A percentile compares a stretch with the other conserved stretches of the same genome.
These are phyloP conservation scores for Pristionchus entomophagus DNA, from an alignment of 2,888 invertebrate species.

Conservation along the genomic window DNA sequence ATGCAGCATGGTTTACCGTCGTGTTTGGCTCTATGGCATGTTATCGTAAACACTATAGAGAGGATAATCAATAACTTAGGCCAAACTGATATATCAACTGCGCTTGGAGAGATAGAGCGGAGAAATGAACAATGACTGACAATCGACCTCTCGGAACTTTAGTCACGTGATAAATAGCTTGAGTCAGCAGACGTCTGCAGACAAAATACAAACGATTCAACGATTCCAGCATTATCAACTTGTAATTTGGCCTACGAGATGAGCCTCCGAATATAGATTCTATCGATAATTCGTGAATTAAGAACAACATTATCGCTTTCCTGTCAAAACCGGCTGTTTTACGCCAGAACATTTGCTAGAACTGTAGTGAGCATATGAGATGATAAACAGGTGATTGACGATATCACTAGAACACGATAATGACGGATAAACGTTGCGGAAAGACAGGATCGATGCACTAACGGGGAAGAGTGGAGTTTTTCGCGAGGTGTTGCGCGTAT, in stretches of 20 bases:
- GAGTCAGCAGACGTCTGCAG: not conserved
- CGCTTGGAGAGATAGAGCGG: not conserved
- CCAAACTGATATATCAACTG: not conserved
- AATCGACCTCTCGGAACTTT: not conserved
- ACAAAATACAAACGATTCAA: not conserved
- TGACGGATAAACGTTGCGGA: not conserved
- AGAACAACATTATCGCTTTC: no score
- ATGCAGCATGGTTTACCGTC: conserved; percentile 13
- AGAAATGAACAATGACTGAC: not conserved
- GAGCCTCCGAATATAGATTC: not conserved
- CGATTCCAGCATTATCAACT: not conserved
- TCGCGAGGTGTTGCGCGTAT: no score
- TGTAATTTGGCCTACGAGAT: not conserved
- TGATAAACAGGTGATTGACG: not conserved
- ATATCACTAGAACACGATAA: not conserved
- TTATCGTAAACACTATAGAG: conserved; percentile 3
- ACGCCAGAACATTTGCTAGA: no score
- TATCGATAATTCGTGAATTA: no score
- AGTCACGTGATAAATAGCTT: not conserved
- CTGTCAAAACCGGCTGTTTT: no score
- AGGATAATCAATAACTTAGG: not conserved
- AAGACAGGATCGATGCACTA: conserved; percentile 43
- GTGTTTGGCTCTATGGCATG: not conserved
- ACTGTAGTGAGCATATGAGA: no score
- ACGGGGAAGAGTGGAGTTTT: conserved; percentile 4